Evolutionary conservation across 2,113 vertebrate genomes (phyloP).

Genomic region (Catharus bicknelli): DNA sequence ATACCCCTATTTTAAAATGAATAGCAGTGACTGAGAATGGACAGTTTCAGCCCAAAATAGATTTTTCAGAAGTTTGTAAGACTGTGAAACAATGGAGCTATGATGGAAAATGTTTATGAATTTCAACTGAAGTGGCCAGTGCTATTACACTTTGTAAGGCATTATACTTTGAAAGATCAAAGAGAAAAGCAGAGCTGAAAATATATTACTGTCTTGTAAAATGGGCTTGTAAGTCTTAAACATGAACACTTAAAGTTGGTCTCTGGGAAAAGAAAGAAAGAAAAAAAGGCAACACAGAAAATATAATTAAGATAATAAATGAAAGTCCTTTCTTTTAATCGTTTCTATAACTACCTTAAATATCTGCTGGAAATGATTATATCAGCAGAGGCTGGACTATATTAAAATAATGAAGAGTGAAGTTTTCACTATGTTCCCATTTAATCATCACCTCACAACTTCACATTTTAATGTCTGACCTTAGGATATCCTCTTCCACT

Average conservation of each 20-base stretch:
- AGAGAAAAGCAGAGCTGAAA: conserved; percentile 4
- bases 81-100: not conserved
- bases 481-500: conserved; percentile 69
- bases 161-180: conserved; percentile 43
- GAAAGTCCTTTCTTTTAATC: conserved; percentile 62
- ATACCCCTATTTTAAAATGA: not conserved
- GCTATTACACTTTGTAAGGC: conserved; percentile 2
- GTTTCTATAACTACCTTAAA: conserved; percentile 52
- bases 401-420: conserved; percentile 67
- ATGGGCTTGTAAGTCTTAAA: conserved; percentile 33
- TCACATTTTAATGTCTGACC: conserved; percentile 68
- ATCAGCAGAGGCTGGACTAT: conserved; percentile 37
- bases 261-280: not conserved
- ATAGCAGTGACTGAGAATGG: not conserved
- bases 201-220: conserved; percentile 38
- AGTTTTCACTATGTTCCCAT: conserved; percentile 55
- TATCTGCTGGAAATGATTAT: conserved; percentile 60
- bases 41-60: not conserved
- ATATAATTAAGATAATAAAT: conserved; percentile 63
- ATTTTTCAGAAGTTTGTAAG: conserved; percentile 5
- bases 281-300: conserved; percentile 4
- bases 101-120: conserved; percentile 19
- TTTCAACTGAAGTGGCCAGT: conserved; percentile 4
- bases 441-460: conserved; percentile 68
- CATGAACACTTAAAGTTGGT: not conserved